Evolutionary conservation across 2,888 invertebrate species (phyloP), one percentile per base, ranked within the genome.

Genomic region (Drosophila greeni): DNA sequence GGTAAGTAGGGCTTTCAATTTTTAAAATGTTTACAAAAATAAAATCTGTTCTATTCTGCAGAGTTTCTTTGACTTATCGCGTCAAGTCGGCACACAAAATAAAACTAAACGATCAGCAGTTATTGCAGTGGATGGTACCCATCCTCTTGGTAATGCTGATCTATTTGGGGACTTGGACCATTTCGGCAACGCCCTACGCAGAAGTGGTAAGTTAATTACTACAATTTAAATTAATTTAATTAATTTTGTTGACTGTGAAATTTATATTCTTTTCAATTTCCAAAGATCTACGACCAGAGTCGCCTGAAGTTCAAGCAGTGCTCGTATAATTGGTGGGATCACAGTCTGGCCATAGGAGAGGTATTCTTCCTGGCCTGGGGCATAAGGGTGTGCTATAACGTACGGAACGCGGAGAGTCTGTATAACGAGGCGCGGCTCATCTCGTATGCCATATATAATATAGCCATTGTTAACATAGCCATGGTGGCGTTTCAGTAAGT

Each of bases 401-500:
- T 95, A 5, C 91, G 95, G 64, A 96, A 97, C 88, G 97, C 97
- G 0, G 97, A 97, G 87, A 96, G 96, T 43, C 91, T 96, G 37
- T 97, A 96, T 90, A 97, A 97, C 89, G 97, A 97, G 89, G 97
- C 97, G 16, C 91, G 95, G 77, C 92, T 95, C 80, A 97, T 97
- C 88, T 97, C 96, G 66, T 96, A 96, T 89, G 96, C 97, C 53
- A 96, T 97, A 74, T 97, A 97, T 90, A 97, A 97, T 88, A 97
- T 97, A 83, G 96, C 97, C 76, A 92, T 95, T 59, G 95, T 97
- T 82, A 97, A 97, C 89, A 95, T 94, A 55, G 92, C 96, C 73
- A 96, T 97, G 95, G 94, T 96, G 74, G 94, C 95, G 23, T 94
- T 97, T 85, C 97, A 97, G 97, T 97, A 91, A 94, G 96, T 51